A percentile compares a stretch with the other conserved stretches of the same genome.
These are phyloP conservation scores for Lacerta bilineata DNA, from an alignment of 2,797 vertebrate genomes.

Conservation along the genomic window DNA sequence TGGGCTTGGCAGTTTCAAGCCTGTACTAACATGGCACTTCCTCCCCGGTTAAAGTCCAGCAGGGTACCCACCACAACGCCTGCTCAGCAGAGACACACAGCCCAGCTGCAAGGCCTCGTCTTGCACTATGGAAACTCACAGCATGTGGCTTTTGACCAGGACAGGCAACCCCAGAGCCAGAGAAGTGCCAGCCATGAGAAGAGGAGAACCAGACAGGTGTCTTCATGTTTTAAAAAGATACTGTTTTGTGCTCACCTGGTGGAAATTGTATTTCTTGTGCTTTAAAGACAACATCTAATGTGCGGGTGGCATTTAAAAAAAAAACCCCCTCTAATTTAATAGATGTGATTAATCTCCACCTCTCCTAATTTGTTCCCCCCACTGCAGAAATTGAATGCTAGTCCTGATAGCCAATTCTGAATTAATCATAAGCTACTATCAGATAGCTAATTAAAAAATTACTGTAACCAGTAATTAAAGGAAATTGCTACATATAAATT, in stretches of 20 bases:
- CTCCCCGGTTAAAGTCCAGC: no score
- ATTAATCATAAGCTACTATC: not conserved
- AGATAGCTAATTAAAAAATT: slow-evolving; percentile 11
- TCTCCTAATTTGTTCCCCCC: not conserved
- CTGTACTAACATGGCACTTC: no score
- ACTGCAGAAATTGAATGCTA: not conserved
- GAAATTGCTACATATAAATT: not conserved
- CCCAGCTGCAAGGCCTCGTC: no score
- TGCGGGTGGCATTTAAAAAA: not conserved
- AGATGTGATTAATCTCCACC: not conserved
- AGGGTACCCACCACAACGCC: no score
- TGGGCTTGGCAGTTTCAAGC: no score
- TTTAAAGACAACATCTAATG: not conserved
- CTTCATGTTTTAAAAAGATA: no score
- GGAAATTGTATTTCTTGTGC: not conserved
- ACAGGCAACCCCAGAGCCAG: no score
- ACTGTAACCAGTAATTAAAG: not conserved
- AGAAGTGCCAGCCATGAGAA: no score
- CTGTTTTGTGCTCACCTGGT: not conserved
- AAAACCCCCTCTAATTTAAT: not conserved
- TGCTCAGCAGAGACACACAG: no score
- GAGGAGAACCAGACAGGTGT: no score
- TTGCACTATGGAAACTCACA: no score
- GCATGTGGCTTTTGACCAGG: no score
- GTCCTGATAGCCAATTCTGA: slow-evolving; percentile 1